Base-by-base conservation (phyloP, 2,797 vertebrate species). In the Cynopterus sphinx region DNA sequence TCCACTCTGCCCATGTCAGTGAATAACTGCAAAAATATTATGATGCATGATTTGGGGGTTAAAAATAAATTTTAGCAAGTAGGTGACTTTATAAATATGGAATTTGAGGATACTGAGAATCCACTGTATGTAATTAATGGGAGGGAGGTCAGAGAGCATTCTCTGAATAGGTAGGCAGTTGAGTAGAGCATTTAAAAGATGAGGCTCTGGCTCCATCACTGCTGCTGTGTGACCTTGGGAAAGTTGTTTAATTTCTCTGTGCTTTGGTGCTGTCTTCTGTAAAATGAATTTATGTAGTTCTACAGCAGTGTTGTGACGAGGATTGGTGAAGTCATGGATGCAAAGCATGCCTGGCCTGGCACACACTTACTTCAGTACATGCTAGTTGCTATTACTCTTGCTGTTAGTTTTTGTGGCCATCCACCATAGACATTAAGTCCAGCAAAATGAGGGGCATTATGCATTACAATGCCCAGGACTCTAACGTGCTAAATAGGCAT, bases 401-500 rank as follows among this genome's bases (percentile, higher is more conserved):
- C 8, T 33, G 22, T 46, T 10, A 43, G 9, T 33, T 75, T 3
- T 4, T 15, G n/a, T 33, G 13, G 2, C 39, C 43, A 31, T 0
- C 53, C 31, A 19, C 43, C n/a, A 13, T 17, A 43, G 16, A 22
- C 13, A 4, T 6, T 33, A 31, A 78, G 11, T 28, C n/a, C 46
- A 15, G 33, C 7, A 0, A 2, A 43, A 63, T 19, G 55, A 77
- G 28, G 41, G 3, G 33, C 4, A 19, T 9, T 19, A 3, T 24
- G 4, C 15, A 10, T 8, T 1, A 11, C 1, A 1, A 2, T 6
- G 53, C 49, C 79, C 8, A 24, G 61, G 33, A 49, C 19, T 5
- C 41, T 68, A 1, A 33, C 11, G 0, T 3, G 4, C 49, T 19
- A 12, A 3, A 15, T 4, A 24, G 33, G 41, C n/a, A 3, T 24